Base-by-base conservation (phyloP, 64 coral and sea anemone species). In the Stichodactyla mertensii region DNA sequence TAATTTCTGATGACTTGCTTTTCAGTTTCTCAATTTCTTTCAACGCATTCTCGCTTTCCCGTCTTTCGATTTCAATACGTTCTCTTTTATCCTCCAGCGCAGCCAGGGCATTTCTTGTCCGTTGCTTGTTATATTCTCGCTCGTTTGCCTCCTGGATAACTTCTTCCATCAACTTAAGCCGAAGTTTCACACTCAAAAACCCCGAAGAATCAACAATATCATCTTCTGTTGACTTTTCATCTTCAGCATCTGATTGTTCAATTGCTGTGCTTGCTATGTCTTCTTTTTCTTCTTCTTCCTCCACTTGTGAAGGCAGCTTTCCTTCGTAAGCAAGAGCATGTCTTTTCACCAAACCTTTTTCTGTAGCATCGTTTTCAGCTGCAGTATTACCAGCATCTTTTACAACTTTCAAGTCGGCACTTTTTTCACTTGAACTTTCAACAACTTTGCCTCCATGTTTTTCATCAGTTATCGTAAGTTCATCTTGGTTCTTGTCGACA, bases 181-280 rank as follows among this genome's bases (percentile, higher is more conserved):
- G 85, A 22, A 82, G 51, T 60, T 77, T 92, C 7, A 92, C 90
- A 11, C 66, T 86, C 26, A 92, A 85, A 27, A 92, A 59, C 11
- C 90, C 86, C 20, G 90, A 83, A 5, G 90, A 87, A 51, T 92
- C 90, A 20, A 92, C 90, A 24, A 22, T 58, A 31, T 62, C 83
- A 28, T 85, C 36, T 45, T 45, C 19, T 31, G 52, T 22, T 16
- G 51, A 13, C 53, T 81, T 55, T 81, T 20, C 10, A 19, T 52
- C 51, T 16, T 74, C 82, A 36, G 15, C 57, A 13, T 16, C 24
- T 54, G 16, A 23, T 10, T 51, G 6, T 52, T 79, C 77, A 51
- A 14, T 79, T 14, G 24, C 77, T 51, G 6, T 0, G 31, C 16
- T 79, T 79, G 77, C 22, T 28, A 14, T 45, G 13, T 51, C 10